These are phyloP conservation scores for Opisthograptis luteolata DNA, from an alignment of 2,888 invertebrate species.

Conservation along the genomic window DNA sequence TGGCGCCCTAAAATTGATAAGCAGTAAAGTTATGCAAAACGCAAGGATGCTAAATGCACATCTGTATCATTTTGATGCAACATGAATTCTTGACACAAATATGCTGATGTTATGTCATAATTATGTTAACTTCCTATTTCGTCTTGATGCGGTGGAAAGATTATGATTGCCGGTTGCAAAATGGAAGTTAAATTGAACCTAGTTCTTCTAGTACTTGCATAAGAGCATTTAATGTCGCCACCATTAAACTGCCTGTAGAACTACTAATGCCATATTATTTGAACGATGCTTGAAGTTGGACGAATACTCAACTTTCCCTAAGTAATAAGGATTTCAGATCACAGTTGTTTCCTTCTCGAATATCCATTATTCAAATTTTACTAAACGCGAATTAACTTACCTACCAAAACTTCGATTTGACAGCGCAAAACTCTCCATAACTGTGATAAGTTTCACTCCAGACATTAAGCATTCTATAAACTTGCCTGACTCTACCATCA, in stretches of 20 bases:
- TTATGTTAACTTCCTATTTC: constrained; percentile 27
- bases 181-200: constrained; percentile 13
- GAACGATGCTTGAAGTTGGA: too few relatives aligned
- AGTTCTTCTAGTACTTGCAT: constrained; percentile 3
- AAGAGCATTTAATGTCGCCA: constrained; percentile 1
- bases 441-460: background rate
- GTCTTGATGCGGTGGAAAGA: constrained; percentile 40
- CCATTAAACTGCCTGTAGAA: background rate
- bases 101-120: constrained; percentile 19
- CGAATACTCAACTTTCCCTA: too few relatives aligned
- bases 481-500: background rate
- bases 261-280: too few relatives aligned
- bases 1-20: background rate
- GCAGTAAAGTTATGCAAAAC: constrained; percentile 13
- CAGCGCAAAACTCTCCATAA: too few relatives aligned
- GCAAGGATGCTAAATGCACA: background rate
- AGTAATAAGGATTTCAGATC: too few relatives aligned
- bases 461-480: background rate
- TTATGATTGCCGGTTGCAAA: constrained; percentile 10
- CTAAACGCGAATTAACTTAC: too few relatives aligned
- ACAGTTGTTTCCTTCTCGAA: too few relatives aligned
- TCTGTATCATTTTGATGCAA: too few relatives aligned
- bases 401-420: too few relatives aligned
- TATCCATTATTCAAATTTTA: too few relatives aligned
- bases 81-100: constrained; percentile 6